A percentile compares a stretch with the other conserved stretches of the same genome.
Evolutionary conservation across 2,797 vertebrate genomes (phyloP).

Genomic region (Onychomys torridus): DNA sequence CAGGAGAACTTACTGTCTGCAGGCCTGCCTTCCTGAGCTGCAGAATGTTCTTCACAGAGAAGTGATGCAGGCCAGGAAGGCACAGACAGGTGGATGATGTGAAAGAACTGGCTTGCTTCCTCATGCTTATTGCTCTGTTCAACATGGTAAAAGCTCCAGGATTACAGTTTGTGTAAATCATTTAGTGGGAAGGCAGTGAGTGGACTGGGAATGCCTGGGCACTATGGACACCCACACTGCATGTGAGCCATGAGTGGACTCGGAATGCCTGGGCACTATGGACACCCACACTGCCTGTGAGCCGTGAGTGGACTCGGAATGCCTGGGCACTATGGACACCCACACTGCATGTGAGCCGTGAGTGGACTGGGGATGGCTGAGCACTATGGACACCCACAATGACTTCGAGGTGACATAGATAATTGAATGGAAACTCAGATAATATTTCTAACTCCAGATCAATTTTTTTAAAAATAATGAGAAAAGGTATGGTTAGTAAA

Average conservation of each 20-base stretch:
- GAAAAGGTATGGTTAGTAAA: background rate
- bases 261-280: background rate
- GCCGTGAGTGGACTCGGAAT: too few relatives aligned
- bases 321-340: too few relatives aligned
- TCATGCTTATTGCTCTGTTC: background rate
- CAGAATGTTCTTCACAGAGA: background rate
- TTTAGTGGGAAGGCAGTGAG: background rate
- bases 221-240: background rate
- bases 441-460: background rate
- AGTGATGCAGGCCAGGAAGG: background rate
- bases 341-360: background rate
- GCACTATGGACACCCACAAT: background rate
- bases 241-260: background rate
- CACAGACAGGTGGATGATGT: background rate
- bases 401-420: background rate
- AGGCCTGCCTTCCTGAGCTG: background rate
- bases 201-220: background rate
- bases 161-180: background rate
- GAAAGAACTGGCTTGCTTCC: background rate
- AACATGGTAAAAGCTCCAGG: background rate
- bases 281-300: background rate
- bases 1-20: background rate
- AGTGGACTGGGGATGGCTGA: too few relatives aligned
- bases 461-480: background rate
- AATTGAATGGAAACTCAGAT: background rate